Evolutionary conservation across 2,113 vertebrate genomes (phyloP), one percentile per base, ranked within the genome.

Genomic region (Sylvietta virens): DNA sequence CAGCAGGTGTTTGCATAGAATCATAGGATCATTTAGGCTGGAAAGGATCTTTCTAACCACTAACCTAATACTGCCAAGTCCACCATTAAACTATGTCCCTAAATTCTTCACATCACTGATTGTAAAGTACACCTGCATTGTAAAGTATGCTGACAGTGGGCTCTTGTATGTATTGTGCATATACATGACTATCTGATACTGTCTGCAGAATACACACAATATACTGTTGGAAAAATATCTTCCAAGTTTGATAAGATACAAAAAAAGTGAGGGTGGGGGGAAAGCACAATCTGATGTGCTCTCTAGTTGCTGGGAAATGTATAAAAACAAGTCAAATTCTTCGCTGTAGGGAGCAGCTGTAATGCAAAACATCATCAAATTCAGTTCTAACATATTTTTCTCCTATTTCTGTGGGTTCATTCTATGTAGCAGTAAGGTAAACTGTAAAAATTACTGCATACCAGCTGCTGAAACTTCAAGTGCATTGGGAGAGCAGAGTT

Each of bases 231-330:
- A 70, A 80, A 76, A 33, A 10, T 80, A 33, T 26, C 24, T 82
- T 90, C 7, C 23, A 81, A 60, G 20, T 86, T 92, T 81, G 64
- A n/a, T 83, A 56, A 69, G 22, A 37, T 2, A 3, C 5, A 30
- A 27, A 76, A 60, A 42, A 76, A 16, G 5, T 7, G 33, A 15
- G 7, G 2, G 0, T 2, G 7, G 8, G 23, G 3, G 1, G 0
- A 3, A 11, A 22, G 20, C 4, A 3, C 27, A 53, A 14, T 78
- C 35, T 39, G 33, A 62, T 26, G 4, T 73, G 11, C 88, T 86
- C 60, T 88, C 6, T 28, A 51, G 51, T 62, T 93, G 42, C 44
- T 78, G 26, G 21, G 74, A 58, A 35, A n/a, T 20, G 30, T 3
- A 24, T 37, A 44, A 53, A 85, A 85, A 2, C 28, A 66, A 70